Conservation (phyloP, 2,797 vertebrate genomes). For the Gymnoscopelus microlampas region DNA sequence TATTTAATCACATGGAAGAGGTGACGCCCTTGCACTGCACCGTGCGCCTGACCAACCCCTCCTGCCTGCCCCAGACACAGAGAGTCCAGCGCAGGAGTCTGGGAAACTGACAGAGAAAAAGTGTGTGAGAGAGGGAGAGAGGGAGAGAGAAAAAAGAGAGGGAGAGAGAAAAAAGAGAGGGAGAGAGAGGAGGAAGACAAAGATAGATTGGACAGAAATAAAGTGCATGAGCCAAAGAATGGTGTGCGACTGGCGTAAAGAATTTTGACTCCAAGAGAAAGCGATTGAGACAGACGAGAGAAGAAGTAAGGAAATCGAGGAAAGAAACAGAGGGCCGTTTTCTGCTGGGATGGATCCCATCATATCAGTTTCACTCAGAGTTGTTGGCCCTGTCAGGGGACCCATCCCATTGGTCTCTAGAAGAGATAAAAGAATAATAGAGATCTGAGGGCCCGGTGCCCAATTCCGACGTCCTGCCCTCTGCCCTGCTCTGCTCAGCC, state of each 20-base stretch:
- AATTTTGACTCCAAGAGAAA: neutral
- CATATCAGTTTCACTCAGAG: slow-evolving; percentile 26
- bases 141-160: neutral
- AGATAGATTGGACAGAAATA: neutral
- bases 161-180: neutral
- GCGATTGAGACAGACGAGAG: too few relatives aligned
- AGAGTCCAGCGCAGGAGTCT: slow-evolving; percentile 12
- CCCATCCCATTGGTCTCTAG: neutral
- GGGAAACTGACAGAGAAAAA: slow-evolving; percentile 2
- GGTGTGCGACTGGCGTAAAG: neutral
- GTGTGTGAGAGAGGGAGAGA: slow-evolving; percentile 10
- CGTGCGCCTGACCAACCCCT: slow-evolving; percentile 21
- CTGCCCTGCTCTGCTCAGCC: slow-evolving; percentile 14
- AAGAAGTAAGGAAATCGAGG: neutral
- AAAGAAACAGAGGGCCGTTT: slow-evolving; percentile 5
- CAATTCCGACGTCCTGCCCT: neutral
- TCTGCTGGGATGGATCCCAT: slow-evolving; percentile 33
- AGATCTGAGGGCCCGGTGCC: slow-evolving; percentile 25
- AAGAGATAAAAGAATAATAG: slow-evolving; percentile 36
- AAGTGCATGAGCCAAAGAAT: neutral
- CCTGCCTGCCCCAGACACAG: slow-evolving; percentile 1
- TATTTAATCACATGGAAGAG: slow-evolving; percentile 78
- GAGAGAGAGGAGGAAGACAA: neutral
- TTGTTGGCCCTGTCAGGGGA: slow-evolving; percentile 18
- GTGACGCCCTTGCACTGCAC: slow-evolving; percentile 26